Percentiles rank a stretch among this genome's conserved stretches.
phyloP scores from a whole-genome alignment of 2,797 vertebrate species.

The Manis javanica region DNA sequence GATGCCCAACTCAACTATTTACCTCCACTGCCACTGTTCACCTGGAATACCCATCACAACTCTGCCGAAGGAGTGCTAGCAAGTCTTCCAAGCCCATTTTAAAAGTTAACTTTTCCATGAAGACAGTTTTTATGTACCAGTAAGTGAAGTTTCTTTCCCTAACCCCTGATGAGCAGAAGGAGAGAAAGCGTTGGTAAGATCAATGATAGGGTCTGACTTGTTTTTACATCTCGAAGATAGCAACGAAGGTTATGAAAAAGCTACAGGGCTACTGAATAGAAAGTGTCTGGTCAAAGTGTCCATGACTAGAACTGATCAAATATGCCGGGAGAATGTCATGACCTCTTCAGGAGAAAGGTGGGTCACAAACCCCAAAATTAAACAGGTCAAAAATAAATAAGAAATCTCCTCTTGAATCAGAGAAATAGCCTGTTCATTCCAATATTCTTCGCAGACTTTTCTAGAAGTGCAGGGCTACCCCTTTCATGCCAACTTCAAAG shows the following conservation, averaged over 20 bases:
- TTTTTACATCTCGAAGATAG: neutral
- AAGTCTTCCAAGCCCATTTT: neutral
- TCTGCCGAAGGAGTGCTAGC: neutral
- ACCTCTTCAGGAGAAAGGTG: neutral
- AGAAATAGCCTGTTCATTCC: neutral
- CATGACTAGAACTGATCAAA: neutral
- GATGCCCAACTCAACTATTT: neutral
- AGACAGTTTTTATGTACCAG: neutral
- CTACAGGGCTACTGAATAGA: neutral
- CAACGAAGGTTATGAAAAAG: neutral
- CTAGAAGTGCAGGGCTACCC: constrained; percentile 30
- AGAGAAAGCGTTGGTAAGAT: neutral
- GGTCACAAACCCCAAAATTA: neutral
- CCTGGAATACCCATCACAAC: neutral
- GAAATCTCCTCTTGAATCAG: neutral
- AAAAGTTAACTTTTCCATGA: constrained; percentile 7
- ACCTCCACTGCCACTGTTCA: neutral
- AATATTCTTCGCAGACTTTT: constrained; percentile 12
- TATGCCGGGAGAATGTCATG: neutral
- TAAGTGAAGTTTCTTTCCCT: neutral
- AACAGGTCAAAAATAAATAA: neutral
- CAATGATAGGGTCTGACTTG: neutral
- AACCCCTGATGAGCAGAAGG: neutral
- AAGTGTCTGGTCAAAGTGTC: neutral
- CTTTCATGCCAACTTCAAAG: constrained; percentile 41